These are phyloP conservation scores for Helogale parvula DNA, from an alignment of 2,113 vertebrate species.

Conservation along the genomic window DNA sequence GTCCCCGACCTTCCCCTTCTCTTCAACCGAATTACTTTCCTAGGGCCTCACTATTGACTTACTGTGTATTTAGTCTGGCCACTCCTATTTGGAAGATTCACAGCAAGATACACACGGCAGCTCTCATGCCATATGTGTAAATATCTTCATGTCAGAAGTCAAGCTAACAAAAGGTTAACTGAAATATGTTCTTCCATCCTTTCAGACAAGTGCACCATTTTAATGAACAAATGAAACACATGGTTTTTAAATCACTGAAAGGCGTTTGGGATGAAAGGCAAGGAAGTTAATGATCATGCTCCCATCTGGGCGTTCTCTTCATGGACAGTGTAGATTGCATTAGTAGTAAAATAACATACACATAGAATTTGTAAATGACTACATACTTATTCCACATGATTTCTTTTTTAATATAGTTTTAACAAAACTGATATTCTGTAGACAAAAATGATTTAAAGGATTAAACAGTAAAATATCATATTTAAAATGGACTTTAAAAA, in stretches of 20 bases:
- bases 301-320: neutral
- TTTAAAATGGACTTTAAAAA: neutral
- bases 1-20: neutral
- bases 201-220: neutral
- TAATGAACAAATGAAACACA: neutral
- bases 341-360: neutral
- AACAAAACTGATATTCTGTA: neutral
- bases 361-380: neutral
- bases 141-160: neutral
- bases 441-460: neutral
- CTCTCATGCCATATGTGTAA: neutral
- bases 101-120: fast-evolving
- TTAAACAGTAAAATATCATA: neutral
- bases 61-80: fast-evolving
- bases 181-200: neutral
- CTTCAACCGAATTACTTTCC: neutral
- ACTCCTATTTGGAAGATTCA: neutral
- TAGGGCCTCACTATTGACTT: fast-evolving
- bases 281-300: neutral
- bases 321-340: neutral
- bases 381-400: no score
- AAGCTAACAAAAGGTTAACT: neutral
- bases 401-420: neutral
- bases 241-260: neutral
- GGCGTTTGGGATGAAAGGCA: neutral